Base-by-base conservation (phyloP, 1,140 invertebrate species). In the Anoplophora glabripennis region DNA sequence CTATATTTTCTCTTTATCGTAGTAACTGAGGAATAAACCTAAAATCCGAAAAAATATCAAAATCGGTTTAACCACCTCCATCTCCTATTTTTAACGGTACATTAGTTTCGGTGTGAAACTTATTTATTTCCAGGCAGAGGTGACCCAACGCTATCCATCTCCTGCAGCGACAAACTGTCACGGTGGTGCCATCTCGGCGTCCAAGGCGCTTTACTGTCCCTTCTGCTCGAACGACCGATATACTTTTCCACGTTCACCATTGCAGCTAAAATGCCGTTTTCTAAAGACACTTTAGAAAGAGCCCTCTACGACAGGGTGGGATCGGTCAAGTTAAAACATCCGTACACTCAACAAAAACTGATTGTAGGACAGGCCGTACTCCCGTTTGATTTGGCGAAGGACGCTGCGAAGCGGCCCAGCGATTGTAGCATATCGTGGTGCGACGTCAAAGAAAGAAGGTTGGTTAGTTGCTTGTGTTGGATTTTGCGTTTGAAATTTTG, bases 131-230 rank as follows among this genome's bases (percentile, higher is more conserved):
- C 52, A 73, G 71, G 71, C 41, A 79, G 93, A 71, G 95, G 95
- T 0, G 88, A 94, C 73, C 86, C 86, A 41, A 97, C 95, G 1
- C 70, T 90, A 10, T 95, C 91, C 38, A 84, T 96, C 60, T 95
- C 91, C 1, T 97, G 94, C 76, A 96, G 92, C 75, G 94, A 98
- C 77, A 98, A 97, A 81, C 79, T 97, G 1, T 84, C 91, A 7
- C 86, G 87, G 57, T 98, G 94, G 94, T 87, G 89, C 72, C 77
- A 90, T 58, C 65, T 94, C 40, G 94, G 94, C 1, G 71, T 93
- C 37, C 88, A 91, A 76, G 94, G 94, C 37, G 83, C 88, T 7
- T 74, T 96, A 18, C 72, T 96, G 44, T 84, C 84, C 62, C 71
- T 85, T 38, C 76, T 96, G 15, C 75, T 96, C 47, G 53, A 73